Evolutionary conservation across 1,140 invertebrate species (phyloP), one percentile per base, ranked within the genome.

Genomic region (Oryzaephilus surinamensis): DNA sequence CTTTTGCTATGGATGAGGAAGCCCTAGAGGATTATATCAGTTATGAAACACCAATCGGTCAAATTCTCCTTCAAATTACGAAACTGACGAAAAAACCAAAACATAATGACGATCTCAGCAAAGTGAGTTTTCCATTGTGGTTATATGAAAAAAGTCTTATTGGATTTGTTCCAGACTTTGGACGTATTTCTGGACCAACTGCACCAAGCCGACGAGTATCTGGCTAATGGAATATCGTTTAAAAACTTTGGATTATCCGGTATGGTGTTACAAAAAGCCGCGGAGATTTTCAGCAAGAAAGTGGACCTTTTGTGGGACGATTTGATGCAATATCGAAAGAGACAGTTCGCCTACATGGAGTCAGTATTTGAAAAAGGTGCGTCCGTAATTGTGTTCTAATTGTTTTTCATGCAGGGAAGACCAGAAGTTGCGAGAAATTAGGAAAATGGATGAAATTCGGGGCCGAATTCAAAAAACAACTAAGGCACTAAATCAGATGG

Each of bases 211-310:
- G 35, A 50, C 17, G 38, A 40, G 4, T 60, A 47, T 35, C 32
- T 58, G 15, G 32, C 42, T 10, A 52, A 58, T 51, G 55, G 57
- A 6, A 52, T 59, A 16, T 51, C 53, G 30, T 53, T 48, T 30
- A 50, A 52, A 7, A 62, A 58, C 38, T 62, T 62, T 49, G 52
- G 52, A 16, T 56, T 59, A 43, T 53, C 51, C 12, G 55, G 56
- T 2, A 32, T 60, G 6, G 32, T 62, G 8, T 14, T 62, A n/a
- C 52, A 62, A 40, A 46, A 36, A 37, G 44, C 50, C 21, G 40
- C 45, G 16, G 32, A 41, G 13, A 40, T 57, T 11, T 62, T 58
- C 47, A 38, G 43, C 0, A 62, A 59, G 38, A 53, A 55, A 36
- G 55, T 62, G 7, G 60, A 62, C 33, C 37, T 56, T 16, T 35